Evolutionary conservation across 2,888 invertebrate species (phyloP), one percentile per base, ranked within the genome.

Genomic region (Pharmacophagus antenor): DNA sequence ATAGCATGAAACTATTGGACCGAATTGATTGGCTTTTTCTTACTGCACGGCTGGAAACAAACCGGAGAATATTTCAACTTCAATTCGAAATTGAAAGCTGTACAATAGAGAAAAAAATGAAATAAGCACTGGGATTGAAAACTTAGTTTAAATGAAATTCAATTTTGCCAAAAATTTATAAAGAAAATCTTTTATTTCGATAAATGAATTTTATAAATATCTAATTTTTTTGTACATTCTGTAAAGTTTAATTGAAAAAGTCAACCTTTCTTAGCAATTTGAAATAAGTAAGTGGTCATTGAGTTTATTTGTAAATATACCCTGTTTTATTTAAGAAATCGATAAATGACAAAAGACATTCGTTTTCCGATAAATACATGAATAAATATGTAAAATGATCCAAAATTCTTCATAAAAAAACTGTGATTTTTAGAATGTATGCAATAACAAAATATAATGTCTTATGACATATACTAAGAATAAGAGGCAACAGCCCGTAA

Each of bases 41-140:
- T 61, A 61, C 53, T 47, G 61, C 61, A 61, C 49, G 52, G 53
- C 42, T 61, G 56, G 61, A 61, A 61, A 56, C 61, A 61, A 57
- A 56, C 56, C 52, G 56, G 56, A 27, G 49, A 61, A 61, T 61
- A 61, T 56, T 61, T 61, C 61, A 56, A 61, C 56, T 61, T 53
- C 61, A 53, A 52, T 61, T 56, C 53, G 48, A 27, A 61, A 57
- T 57, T 56, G 61, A 61, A 53, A 61, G 56, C 61, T 61, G 48
- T 53, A 56, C 52, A 61, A 49, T 53, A 27, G 46, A 50, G 27
- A 44, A 55, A 52, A 56, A 56, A 61, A 49, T 23, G 55, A 55
- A 52, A 31, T 56, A 56, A 61, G 46, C 41, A 51, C 31, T 56
- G 41, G n/a, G 41, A 61, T 47, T 61, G 47, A 48, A 61, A 61